Conservation (phyloP, 2,888 invertebrate genomes). For the Tachina grossa region DNA sequence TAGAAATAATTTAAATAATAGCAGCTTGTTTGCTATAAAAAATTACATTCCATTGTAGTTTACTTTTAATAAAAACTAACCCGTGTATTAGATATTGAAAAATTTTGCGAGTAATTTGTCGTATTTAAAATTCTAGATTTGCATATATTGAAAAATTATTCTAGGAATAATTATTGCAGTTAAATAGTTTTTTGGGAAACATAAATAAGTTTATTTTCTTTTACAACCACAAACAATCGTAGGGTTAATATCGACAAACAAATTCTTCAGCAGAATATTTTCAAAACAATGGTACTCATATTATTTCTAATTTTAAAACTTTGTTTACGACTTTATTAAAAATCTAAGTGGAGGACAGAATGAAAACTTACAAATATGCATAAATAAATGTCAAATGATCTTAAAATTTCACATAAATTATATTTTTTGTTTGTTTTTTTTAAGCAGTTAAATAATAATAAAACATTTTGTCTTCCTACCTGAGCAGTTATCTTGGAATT, state of each 20-base stretch:
- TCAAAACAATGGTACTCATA: not conserved
- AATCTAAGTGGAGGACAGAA: not conserved
- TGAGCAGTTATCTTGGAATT: not conserved
- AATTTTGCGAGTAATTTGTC: not conserved
- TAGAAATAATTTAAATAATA: not conserved
- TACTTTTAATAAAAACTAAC: too few relatives aligned
- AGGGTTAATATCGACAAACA: slow-evolving; percentile 48
- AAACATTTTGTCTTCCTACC: not conserved
- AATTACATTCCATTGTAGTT: not conserved
- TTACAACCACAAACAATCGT: slow-evolving; percentile 18
- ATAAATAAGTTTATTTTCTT: slow-evolving; percentile 4
- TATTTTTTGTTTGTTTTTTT: slow-evolving; percentile 22
- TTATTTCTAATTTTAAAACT: slow-evolving; percentile 16
- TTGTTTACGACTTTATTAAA: not conserved
- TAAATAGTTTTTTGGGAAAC: slow-evolving; percentile 27
- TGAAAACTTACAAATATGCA: not conserved
- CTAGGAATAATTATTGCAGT: slow-evolving; percentile 20
- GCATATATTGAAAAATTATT: not conserved
- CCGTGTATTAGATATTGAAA: not conserved
- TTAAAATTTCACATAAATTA: slow-evolving; percentile 64
- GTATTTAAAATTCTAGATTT: slow-evolving; percentile 22
- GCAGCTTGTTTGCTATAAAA: not conserved
- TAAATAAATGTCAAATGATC: slow-evolving; percentile 64
- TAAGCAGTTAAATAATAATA: not conserved
- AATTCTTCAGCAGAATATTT: slow-evolving; percentile 22